phyloP scores from a whole-genome alignment of 2,797 vertebrate species.

The Catamblyrhynchus diadema region DNA sequence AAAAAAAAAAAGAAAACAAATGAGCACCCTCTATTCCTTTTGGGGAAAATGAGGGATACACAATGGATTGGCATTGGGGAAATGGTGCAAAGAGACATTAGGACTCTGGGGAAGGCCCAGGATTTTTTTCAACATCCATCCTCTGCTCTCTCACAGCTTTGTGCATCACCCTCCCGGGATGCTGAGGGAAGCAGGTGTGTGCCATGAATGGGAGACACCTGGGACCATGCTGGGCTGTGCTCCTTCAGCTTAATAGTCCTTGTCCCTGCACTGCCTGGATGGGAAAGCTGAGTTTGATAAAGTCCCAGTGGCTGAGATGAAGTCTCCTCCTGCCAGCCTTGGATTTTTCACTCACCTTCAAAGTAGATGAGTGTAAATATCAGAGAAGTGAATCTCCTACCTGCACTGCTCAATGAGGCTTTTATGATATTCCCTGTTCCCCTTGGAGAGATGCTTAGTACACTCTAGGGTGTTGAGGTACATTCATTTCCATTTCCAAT shows the following conservation, averaged over 20 bases:
- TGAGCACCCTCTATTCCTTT: accelerated
- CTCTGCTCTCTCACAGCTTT: not conserved
- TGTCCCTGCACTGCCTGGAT: not conserved
- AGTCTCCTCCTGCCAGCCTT: not conserved
- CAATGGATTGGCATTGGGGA: accelerated
- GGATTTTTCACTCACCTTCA: not conserved
- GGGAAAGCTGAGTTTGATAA: not conserved
- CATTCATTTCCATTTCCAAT: constrained; percentile 22
- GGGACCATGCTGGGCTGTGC: accelerated
- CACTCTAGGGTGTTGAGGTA: constrained; percentile 1
- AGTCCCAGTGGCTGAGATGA: not conserved
- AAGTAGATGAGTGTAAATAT: not conserved
- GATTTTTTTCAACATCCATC: not conserved
- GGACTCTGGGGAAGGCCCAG: not conserved
- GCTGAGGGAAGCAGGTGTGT: not conserved
- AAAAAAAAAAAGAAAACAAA: not conserved
- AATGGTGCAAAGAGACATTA: not conserved
- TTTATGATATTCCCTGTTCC: not conserved
- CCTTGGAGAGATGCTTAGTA: not conserved
- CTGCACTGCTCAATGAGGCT: constrained; percentile 30
- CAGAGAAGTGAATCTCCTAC: constrained; percentile 20
- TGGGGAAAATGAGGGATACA: not conserved
- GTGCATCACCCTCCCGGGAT: accelerated
- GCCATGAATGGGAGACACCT: not conserved
- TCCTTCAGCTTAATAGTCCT: not conserved